Evolutionary conservation across 2,888 invertebrate genomes (phyloP), one percentile per base, ranked within the genome.

Genomic region (Amblyjoppa proteus): DNA sequence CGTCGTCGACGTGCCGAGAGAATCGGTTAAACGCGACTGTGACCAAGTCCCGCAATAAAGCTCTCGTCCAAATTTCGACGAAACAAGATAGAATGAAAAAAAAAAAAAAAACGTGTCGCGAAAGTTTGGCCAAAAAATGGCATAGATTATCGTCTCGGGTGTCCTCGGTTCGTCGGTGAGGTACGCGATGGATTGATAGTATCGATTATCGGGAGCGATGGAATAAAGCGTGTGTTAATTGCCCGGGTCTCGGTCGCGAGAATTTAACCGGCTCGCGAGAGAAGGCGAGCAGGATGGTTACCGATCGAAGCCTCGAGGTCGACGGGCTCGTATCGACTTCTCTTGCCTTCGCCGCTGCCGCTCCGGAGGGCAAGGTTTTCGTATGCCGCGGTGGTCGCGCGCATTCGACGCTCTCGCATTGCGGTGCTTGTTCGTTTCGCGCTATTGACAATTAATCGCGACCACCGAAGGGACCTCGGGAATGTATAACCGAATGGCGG

Each of bases 281-380:
- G 82, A 80, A 83, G 83, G 83, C 66, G 61, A 82, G 58, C 75
- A 58, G 74, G 79, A 82, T 85, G 78, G 82, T 82, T 77, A 85
- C 76, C 69, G 83, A 83, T 83, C 78, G 74, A 78, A 81, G 53
- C 51, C 28, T 84, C 86, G 84, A 86, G 83, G 84, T 81, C 84
- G 58, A 84, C 81, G 70, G 58, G 81, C 84, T 74, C 45, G 61
- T 51, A 81, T 74, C 74, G 78, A 85, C 61, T 81, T 84, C 31
- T 34, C 64, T 81, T 81, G 53, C 69, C 53, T 38, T 56, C 45
- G 78, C 34, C 61, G 70, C 68, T 69, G 77, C 68, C 25, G 41
- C n/a, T 58, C 45, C 38, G 61, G 74, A 64, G 69, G 70, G 73
- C 77, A 77, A 81, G 74, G 77, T 78, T 74, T 45, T 1, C 20